phyloP scores from a whole-genome alignment of 2,797 vertebrate species.

The Miichthys miiuy region DNA sequence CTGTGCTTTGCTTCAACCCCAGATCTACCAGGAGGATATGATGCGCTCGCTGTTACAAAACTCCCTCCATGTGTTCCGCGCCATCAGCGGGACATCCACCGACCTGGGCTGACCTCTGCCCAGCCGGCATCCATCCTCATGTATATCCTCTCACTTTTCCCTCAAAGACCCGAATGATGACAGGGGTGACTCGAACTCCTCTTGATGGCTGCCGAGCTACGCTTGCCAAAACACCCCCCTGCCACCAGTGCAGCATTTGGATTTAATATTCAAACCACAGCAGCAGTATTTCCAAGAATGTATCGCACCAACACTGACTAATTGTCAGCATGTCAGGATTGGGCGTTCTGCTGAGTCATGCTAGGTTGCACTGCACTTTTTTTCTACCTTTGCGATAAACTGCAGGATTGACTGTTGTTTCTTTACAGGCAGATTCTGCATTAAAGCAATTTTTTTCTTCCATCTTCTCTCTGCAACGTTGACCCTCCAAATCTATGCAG shows the following conservation, averaged over 20 bases:
- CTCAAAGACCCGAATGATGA: not conserved
- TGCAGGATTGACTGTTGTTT: slow-evolving; percentile 29
- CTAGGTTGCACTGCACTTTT: slow-evolving; percentile 53
- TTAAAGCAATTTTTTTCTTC: not conserved
- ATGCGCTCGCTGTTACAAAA: slow-evolving; percentile 92
- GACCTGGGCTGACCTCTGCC: slow-evolving; percentile 83
- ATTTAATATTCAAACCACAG: slow-evolving; percentile 15
- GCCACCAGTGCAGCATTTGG: not conserved
- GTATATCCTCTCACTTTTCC: slow-evolving; percentile 2
- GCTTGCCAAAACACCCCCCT: slow-evolving; percentile 9
- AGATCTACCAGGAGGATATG: slow-evolving; percentile 94
- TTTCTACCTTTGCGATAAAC: slow-evolving; percentile 20
- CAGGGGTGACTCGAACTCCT: not conserved
- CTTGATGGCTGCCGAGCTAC: not conserved
- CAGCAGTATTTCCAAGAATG: slow-evolving; percentile 66
- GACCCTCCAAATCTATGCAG: slow-evolving; percentile 65
- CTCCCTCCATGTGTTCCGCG: slow-evolving; percentile 94
- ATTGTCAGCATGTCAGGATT: slow-evolving; percentile 45
- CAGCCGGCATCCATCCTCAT: not conserved
- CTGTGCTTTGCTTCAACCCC: slow-evolving; percentile 33
- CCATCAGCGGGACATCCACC: slow-evolving; percentile 93
- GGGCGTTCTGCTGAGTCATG: slow-evolving; percentile 37
- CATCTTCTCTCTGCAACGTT: not conserved
- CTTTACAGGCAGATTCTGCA: not conserved
- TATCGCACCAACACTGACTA: slow-evolving; percentile 26